phyloP scores from a whole-genome alignment of 2,113 vertebrate species.

The Haplotaxodon microlepis region DNA sequence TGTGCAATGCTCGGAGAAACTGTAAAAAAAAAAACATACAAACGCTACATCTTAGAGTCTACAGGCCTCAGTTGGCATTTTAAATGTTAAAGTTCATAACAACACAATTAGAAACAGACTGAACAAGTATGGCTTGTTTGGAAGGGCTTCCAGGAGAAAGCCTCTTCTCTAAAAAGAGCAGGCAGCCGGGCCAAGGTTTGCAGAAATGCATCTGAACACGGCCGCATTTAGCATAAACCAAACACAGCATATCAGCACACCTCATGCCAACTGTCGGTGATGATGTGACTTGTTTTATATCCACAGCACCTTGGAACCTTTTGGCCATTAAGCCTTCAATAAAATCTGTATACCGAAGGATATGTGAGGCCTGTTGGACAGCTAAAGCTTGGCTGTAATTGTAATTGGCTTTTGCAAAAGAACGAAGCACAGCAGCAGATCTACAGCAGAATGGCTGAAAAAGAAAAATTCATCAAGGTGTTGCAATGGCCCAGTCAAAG shows the following conservation, averaged over 20 bases:
- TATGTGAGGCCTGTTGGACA: background rate
- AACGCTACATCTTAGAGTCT: background rate
- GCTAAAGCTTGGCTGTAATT: background rate
- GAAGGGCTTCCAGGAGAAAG: background rate
- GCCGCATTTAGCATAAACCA: background rate
- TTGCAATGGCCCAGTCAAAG: background rate
- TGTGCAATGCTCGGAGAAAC: background rate
- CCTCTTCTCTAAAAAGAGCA: background rate
- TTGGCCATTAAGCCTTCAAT: background rate
- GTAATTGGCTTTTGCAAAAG: background rate
- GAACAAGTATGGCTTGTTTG: background rate
- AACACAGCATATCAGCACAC: background rate
- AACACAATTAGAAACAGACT: background rate
- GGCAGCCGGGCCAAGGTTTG: background rate
- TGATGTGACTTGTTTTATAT: background rate
- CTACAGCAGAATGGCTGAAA: background rate
- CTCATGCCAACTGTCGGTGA: background rate
- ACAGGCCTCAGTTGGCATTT: background rate
- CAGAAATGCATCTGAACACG: background rate
- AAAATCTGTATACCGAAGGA: background rate
- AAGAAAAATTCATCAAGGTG: background rate
- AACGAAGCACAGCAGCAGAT: background rate
- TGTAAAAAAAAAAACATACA: accelerated
- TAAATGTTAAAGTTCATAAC: background rate
- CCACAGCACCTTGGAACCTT: background rate